phyloP scores from a whole-genome alignment of 2,888 invertebrate genomes.

The Dermolepida albohirtum region DNA sequence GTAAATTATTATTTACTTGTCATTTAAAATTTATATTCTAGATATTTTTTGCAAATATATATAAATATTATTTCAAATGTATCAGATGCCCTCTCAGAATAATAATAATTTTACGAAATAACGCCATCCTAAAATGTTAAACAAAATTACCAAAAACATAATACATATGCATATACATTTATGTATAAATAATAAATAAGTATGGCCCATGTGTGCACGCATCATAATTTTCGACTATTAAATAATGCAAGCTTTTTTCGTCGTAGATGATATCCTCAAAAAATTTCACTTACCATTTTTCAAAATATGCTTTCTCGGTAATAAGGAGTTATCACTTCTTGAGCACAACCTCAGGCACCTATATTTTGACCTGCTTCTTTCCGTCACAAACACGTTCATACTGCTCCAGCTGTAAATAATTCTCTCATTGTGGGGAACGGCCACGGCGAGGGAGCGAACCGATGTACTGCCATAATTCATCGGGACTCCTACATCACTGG shows the following conservation, averaged over 20 bases:
- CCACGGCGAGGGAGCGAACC: neutral
- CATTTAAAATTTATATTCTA: too few relatives aligned
- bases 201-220: too few relatives aligned
- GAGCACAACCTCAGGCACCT: slow-evolving; percentile 47
- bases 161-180: too few relatives aligned
- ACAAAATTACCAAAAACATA: too few relatives aligned
- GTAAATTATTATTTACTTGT: too few relatives aligned
- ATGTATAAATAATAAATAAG: too few relatives aligned
- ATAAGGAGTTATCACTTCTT: slow-evolving; percentile 49
- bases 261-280: too few relatives aligned
- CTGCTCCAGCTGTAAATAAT: slow-evolving; percentile 84
- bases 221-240: slow-evolving; percentile 16
- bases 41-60: too few relatives aligned
- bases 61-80: too few relatives aligned
- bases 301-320: slow-evolving; percentile 75
- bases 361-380: slow-evolving; percentile 55
- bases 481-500: slow-evolving; percentile 12
- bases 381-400: slow-evolving; percentile 79
- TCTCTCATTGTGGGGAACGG: slow-evolving; percentile 56
- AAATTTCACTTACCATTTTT: slow-evolving; percentile 72
- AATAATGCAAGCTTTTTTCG: slow-evolving; percentile 13
- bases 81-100: too few relatives aligned
- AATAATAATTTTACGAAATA: too few relatives aligned
- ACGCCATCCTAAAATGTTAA: too few relatives aligned
- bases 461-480: slow-evolving; percentile 37